Base-by-base conservation (phyloP, 2,888 invertebrate species). In the Caradrina kadenii region DNA sequence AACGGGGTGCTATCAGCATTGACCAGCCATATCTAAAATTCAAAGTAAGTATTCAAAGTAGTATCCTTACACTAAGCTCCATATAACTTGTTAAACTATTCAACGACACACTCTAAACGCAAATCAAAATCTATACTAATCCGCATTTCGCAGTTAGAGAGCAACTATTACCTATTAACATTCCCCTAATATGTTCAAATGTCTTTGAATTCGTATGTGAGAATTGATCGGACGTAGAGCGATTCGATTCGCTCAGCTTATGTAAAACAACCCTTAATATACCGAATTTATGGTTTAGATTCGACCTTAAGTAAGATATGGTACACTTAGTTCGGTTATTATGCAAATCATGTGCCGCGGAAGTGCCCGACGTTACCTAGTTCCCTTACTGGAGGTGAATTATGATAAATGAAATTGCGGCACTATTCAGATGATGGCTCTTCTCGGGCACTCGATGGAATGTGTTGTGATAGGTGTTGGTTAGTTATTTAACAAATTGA, bases 291-390 rank as follows among this genome's bases (percentile, higher is more conserved):
- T 78, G 89, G 91, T 87, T 83, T 70, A 87, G 87, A 89, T 88
- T 91, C 78, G 76, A 80, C 58, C 67, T 81, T 76, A 80, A 70
- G 69, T 71, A 75, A 82, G 82, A 86, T 87, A 81, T 84, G 81
- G 89, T 88, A 89, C 86, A 90, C 90, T 91, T 89, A 92, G 90
- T 91, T 91, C 83, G 81, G 92, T 92, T 93, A 94, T 93, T 93
- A 94, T 95, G 94, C 92, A 94, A 94, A 95, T 94, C 91, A 91
- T 92, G 91, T 88, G 89, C 91, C 83, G 79, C 89, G 92, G 92
- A 93, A 93, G 92, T 90, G 91, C 91, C 87, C 88, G 87, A 91
- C 90, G 92, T 91, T 92, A 92, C 92, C 90, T 92, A 91, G 91
- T 92, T 92, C 88, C 91, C 90, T 90, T 91, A 89, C 92, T 91